Base-by-base conservation (phyloP, 2,797 vertebrate genomes). In the Prionace glauca region DNA sequence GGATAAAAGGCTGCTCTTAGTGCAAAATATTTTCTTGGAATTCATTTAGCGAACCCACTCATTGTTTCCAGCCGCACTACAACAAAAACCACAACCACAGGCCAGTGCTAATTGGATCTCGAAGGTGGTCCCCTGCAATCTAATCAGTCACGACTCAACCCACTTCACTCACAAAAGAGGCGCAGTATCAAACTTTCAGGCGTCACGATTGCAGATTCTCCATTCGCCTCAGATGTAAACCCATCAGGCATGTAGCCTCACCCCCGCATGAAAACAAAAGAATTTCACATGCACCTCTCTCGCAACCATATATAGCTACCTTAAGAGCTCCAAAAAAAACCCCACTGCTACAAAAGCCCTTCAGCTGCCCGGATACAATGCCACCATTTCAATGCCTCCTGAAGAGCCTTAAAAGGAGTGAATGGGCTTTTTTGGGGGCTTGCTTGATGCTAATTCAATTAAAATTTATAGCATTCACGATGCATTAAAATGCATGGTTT, bases 121-220 rank as follows among this genome's bases (percentile, higher is more conserved):
- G 11, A 45, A 74, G 93, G 90, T 92, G 90, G 69, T 94, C 93
- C 93, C 93, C 69, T 69, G 90, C 90, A 92, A 41, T 69, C 93
- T 94, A 74, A 45, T 94, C 86, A 96, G 97, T 97, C 98, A 98
- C 97, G 97, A 97, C 97, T 97, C 96, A 96, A 95, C 96, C 91
- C 69, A 94, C 93, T 94, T 94, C 93, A 94, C 67, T 96, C 79
- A 94, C 22, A 94, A 94, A 94, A 94, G 41, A 94, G 36, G 93
- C 12, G 41, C 93, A 74, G 45, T 62, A 74, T 94, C 93, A 94
- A 74, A 94, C 20, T 71, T 50, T n/a, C 93, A 71, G 93, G 29
- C 90, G 20, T 92, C 93, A 94, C 69, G 69, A 94, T 45, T 74
- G 22, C 69, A 71, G 67, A 71, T 74, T 94, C 93, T 94, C 67